Base-by-base conservation (phyloP, 2,888 invertebrate genomes). In the Calephelis perditalis region DNA sequence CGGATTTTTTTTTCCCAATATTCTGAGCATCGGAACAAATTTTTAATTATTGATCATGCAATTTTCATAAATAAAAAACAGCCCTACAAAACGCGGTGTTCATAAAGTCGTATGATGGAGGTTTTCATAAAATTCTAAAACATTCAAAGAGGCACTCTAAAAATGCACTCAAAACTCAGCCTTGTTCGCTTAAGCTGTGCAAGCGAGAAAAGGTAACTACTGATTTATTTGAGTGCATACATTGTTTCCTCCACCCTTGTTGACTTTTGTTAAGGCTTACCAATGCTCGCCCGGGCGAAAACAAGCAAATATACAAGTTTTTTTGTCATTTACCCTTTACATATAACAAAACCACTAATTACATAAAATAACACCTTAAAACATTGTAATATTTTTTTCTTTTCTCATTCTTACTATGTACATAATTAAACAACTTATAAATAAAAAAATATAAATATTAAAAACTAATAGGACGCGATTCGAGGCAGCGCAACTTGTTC, bases 351-450 rank as follows among this genome's bases (percentile, higher is more conserved):
- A 81, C 81, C 80, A 84, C 78, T 86, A 86, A 86, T 80, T 85
- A 88, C 86, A 88, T 80, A 80, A 66, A 70, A 70, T 66, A 65
- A 70, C 79, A 79, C 76, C 77, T 77, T 85, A 82, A 81, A 76
- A 77, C 83, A 78, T 72, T 73, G 73, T 75, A 81, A 82, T 82
- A 79, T 81, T 75, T 79, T 77, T 73, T 75, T 77, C 76, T 77
- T 69, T 69, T 69, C 71, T 70, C 81, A 78, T 78, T 79, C 82
- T 82, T 82, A 82, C 74, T 88, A 86, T 88, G 75, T 87, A 87
- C 85, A 86, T 65, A 72, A 74, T 82, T 84, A 86, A 88, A 88
- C 83, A 86, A 84, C 87, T 87, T 88, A 88, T 70, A 86, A 86
- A 87, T 76, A 82, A 85, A 84, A 72, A 81, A 86, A 59, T 55